Conservation (phyloP, 2,888 invertebrate species). For the Tinea trinotella region DNA sequence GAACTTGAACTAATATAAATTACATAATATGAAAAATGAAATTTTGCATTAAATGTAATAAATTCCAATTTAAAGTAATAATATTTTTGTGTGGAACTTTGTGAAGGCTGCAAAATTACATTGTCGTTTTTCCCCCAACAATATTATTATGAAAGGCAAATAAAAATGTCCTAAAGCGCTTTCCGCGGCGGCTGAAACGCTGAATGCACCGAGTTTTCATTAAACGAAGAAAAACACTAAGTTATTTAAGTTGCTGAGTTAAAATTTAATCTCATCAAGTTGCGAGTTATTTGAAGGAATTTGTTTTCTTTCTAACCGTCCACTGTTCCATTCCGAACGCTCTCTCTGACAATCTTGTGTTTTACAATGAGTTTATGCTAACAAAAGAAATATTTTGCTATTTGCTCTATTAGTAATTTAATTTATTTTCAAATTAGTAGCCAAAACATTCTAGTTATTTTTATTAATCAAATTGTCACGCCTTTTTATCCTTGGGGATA, state of each 20-base stretch:
- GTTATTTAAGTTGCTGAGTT: neutral
- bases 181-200: neutral
- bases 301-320: neutral
- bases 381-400: too few species aligned
- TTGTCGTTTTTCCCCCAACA: constrained; percentile 6
- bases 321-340: too few species aligned
- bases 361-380: too few species aligned
- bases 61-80: neutral
- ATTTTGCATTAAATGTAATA: too few species aligned
- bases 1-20: too few species aligned
- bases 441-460: too few species aligned
- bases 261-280: constrained; percentile 6
- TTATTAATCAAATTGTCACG: too few species aligned
- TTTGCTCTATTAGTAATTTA: too few species aligned
- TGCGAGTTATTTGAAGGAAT: neutral
- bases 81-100: neutral
- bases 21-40: too few species aligned
- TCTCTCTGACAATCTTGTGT: too few species aligned
- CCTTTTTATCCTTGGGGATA: too few species aligned
- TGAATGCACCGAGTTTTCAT: constrained; percentile 3
- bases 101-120: neutral
- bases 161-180: constrained; percentile 7
- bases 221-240: neutral
- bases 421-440: too few species aligned
- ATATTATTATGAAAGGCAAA: constrained; percentile 13